These are phyloP conservation scores for Aurelia aurita DNA, from an alignment of 30 jellyfish, hydroid and myxozoan genomes.

Conservation along the genomic window DNA sequence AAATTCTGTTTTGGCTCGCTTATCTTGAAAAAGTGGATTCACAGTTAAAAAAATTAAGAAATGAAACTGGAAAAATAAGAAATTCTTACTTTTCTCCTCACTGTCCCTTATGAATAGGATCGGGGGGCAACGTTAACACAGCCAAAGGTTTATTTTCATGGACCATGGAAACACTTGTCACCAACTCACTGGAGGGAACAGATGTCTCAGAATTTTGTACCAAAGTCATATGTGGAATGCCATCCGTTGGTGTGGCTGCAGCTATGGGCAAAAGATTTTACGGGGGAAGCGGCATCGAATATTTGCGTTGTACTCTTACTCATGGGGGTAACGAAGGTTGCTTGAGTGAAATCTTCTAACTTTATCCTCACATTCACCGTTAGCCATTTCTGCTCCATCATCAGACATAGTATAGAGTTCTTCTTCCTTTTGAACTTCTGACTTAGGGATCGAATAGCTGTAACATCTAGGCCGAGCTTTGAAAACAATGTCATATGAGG, in stretches of 20 bases:
- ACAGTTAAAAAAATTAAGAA: too few species aligned
- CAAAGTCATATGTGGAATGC: slow-evolving; percentile 1
- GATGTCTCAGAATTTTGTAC: neutral
- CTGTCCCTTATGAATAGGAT: neutral
- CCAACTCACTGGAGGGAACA: neutral
- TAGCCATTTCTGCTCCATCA: neutral
- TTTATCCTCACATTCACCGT: too few species aligned
- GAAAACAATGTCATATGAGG: slow-evolving; percentile 91
- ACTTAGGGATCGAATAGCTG: slow-evolving; percentile 62
- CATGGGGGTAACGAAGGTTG: too few species aligned
- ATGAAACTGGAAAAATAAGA: too few species aligned
- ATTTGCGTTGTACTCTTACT: too few species aligned
- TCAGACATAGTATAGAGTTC: slow-evolving; percentile 42
- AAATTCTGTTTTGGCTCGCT: too few species aligned
- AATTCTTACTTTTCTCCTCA: neutral
- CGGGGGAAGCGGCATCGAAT: too few species aligned
- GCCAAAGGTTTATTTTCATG: slow-evolving; percentile 2
- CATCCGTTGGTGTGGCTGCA: too few species aligned
- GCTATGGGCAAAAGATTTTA: too few species aligned
- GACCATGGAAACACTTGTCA: neutral
- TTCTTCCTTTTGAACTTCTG: slow-evolving; percentile 80
- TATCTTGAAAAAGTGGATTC: too few species aligned
- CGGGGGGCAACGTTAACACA: neutral
- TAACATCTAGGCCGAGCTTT: slow-evolving; percentile 86
- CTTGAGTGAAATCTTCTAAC: too few species aligned